A percentile compares a stretch with the other conserved stretches of the same genome.
Evolutionary conservation across 2,888 invertebrate species (phyloP).

Genomic region (Timema podura): DNA sequence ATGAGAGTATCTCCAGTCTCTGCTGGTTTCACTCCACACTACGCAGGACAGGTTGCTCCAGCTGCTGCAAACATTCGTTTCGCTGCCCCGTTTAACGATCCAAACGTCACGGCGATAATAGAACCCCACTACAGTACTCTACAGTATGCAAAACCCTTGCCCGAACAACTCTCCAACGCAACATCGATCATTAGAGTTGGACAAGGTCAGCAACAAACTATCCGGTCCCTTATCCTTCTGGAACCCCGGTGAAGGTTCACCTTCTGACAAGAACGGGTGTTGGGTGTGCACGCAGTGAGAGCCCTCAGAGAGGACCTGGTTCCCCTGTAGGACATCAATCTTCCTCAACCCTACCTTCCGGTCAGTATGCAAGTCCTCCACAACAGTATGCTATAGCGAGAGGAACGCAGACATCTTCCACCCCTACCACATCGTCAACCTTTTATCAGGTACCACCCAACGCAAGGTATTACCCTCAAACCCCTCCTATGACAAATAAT

Average conservation of each 20-base stretch:
- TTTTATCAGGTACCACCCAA: slow-evolving; percentile 20
- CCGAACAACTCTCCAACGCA: slow-evolving; percentile 19
- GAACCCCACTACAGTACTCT: slow-evolving; percentile 33
- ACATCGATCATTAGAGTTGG: slow-evolving; percentile 36
- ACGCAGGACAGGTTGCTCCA: neutral
- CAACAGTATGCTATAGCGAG: slow-evolving; percentile 37
- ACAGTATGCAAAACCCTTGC: neutral
- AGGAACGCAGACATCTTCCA: slow-evolving; percentile 35
- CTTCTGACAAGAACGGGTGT: slow-evolving; percentile 35
- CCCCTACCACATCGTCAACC: slow-evolving; percentile 17
- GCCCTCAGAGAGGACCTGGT: slow-evolving; percentile 27
- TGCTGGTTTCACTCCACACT: slow-evolving; percentile 4
- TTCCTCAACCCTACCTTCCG: neutral
- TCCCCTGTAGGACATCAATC: slow-evolving; percentile 11
- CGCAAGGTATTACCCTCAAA: slow-evolving; percentile 18
- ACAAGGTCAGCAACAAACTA: slow-evolving; percentile 45
- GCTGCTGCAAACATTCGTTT: neutral
- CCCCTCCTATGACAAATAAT: neutral
- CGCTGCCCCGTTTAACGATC: slow-evolving; percentile 20
- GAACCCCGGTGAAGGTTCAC: slow-evolving; percentile 43
- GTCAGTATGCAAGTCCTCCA: slow-evolving; percentile 18
- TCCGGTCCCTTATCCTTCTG: slow-evolving; percentile 45
- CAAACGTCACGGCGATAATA: slow-evolving; percentile 26
- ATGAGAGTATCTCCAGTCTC: slow-evolving; percentile 33
- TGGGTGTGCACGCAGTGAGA: slow-evolving; percentile 24